Evolutionary conservation across 2,797 vertebrate species (phyloP), one percentile per base, ranked within the genome.

Genomic region (Harpagifer antarcticus): DNA sequence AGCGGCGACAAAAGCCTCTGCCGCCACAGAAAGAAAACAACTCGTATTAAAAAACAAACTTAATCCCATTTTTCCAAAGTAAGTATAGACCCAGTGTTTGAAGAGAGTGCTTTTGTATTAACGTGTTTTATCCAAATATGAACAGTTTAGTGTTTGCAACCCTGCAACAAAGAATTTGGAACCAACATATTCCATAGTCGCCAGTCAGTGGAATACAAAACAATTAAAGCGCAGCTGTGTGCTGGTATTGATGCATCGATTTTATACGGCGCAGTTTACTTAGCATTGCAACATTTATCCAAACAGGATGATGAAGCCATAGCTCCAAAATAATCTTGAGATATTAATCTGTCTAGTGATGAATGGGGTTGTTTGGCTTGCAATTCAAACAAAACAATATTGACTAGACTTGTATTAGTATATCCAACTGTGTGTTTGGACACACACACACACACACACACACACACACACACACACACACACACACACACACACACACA

Each of bases 301-400:
- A 68, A 61, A 6, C 54, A 72, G 54, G 54, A 77, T 49, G 68
- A 85, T 81, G 73, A 80, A 86, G 68, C 60, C 74, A 50, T 42
- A 44, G 62, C 37, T 78, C 74, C 49, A 55, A 63, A 79, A 82
- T 79, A 67, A 86, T 74, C 56, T 59, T 58, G 71, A 82, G 74
- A 86, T 86, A 81, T 76, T 73, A 85, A 85, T 84, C 78, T 71
- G 67, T 40, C 48, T 31, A 50, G 48, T 84, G 83, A 89, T 86
- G 47, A 88, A 88, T 79, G 72, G 64, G 60, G 61, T 64, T 68
- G 50, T 74, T 85, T 75, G 62, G 57, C 49, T 57, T 55, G 37
- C 40, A 71, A 66, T 19, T 71, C 49, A 53, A 74, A 78, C 12
- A 42, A 68, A 65, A 57, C 69, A 67, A 48, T 57, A 47, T n/a